Evolutionary conservation across 1,140 invertebrate genomes (phyloP), one percentile per base, ranked within the genome.

Genomic region (Leptopilina clavipes): DNA sequence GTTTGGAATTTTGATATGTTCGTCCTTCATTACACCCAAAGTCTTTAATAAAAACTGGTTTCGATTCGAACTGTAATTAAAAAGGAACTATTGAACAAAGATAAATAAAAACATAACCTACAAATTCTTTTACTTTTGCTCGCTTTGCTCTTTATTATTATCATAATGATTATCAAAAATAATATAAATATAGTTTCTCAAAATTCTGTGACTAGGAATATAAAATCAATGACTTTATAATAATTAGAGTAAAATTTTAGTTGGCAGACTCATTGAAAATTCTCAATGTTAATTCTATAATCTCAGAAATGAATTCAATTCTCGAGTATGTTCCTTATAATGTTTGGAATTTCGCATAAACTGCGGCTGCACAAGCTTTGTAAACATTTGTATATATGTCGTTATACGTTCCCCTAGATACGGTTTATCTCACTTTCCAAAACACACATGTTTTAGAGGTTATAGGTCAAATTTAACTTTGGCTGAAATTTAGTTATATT

Each of bases 261-360:
- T 65, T 65, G 59, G 59, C 12, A 65, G 31, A 65, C 59, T 65
- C 59, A 31, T 65, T 31, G n/a, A 37, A 65, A 65, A n/a, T n/a
- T n/a, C 59, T 31, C 14, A 65, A 65, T 65, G 25, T 8, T 65
- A 65, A 65, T 65, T 22, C 59, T 31, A 65, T 65, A 65, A 65
- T 65, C 59, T 65, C 19, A 25, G 19, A 31, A 31, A 65, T 65
- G 59, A 31, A 65, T 65, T 37, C 59, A 65, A 65, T 22, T 31
- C 25, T 65, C 22, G 22, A 31, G 59, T n/a, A n/a, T n/a, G 59
- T 65, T 65, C 59, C 59, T 65, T 65, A 37, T 14, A n/a, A 37
- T 65, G 59, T 31, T 65, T 65, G 59, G 12, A 65, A 65, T 65
- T 65, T 65, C 25, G 59, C 14, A 52, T 31, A 65, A 25, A 59